Evolutionary conservation across 2,888 invertebrate species (phyloP).

Genomic region (Tridacna crocea): DNA sequence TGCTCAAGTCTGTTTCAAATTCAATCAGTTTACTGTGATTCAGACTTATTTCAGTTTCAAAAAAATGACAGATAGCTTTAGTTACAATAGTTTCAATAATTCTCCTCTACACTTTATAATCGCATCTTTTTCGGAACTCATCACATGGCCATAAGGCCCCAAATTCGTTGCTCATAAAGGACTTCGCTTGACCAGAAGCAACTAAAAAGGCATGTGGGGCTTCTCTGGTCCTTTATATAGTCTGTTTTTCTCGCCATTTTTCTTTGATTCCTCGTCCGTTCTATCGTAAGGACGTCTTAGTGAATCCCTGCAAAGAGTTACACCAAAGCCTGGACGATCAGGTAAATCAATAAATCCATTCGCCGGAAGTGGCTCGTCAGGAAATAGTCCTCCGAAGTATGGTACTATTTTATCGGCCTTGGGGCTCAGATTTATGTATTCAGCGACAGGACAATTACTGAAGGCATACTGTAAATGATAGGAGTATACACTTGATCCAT

Average conservation of each 20-base stretch:
- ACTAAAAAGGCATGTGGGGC: slow-evolving; percentile 74
- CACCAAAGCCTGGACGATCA: slow-evolving; percentile 81
- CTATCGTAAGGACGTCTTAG: slow-evolving; percentile 77
- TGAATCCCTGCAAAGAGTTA: slow-evolving; percentile 74
- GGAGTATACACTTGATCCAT: slow-evolving; percentile 82
- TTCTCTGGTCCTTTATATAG: slow-evolving; percentile 65
- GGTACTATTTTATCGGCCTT: slow-evolving; percentile 78
- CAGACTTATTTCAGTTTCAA: no score
- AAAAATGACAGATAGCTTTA: no score
- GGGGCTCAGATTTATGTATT: slow-evolving; percentile 81
- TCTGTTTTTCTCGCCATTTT: slow-evolving; percentile 73
- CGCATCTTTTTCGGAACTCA: no score
- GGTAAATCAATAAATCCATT: slow-evolving; percentile 81
- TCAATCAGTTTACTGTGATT: no score
- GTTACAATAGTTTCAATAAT: no score
- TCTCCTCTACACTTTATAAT: no score
- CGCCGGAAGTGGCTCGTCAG: slow-evolving; percentile 80
- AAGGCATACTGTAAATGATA: slow-evolving; percentile 82
- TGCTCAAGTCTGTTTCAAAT: no score
- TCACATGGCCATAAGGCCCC: no score
- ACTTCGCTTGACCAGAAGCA: not conserved
- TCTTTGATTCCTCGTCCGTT: slow-evolving; percentile 68
- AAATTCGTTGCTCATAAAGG: no score
- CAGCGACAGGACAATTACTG: slow-evolving; percentile 81
- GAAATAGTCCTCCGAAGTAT: slow-evolving; percentile 81